Evolutionary conservation across 2,113 vertebrate species (phyloP), one percentile per base, ranked within the genome.

Genomic region (Eurystomus gularis): DNA sequence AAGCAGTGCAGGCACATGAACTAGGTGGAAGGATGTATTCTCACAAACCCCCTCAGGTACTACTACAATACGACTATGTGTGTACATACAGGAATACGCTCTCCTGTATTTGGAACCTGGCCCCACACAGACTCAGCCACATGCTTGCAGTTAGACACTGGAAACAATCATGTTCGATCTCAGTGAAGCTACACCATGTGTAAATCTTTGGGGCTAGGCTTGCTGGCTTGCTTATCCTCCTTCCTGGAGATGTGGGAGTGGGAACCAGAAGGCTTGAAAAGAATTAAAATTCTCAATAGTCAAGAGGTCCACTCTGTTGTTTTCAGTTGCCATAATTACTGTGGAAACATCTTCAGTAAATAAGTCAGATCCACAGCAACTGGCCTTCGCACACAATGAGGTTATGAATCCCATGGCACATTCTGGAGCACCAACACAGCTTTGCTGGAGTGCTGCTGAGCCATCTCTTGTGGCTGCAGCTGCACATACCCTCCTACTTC

Each of bases 231-330:
- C 58, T 69, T 19, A 3, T 31, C 42, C 65, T 72, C 84, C 58
- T 77, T 86, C 62, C 87, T 83, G 75, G 62, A 93, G 62, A 77
- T 2, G 54, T 51, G 62, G 90, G 92, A 95, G 71, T 68, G 64
- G 71, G 88, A 96, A 91, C 31, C 5, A 31, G 49, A 72, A 75
- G 33, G 10, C 42, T 86, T 86, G 82, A 85, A 94, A 95, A 23
- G 48, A 64, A 60, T 18, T 87, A 48, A 66, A 60, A 60, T 37
- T 62, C 76, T 44, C 61, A 75, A 3, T 9, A 83, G 86, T 40
- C 48, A 75, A 66, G 57, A 86, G 55, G 18, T 20, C 54, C 15
- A 6, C 35, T 88, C 60, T 52, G 29, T 33, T 96, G 79, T 75
- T 93, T 68, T 40, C 51, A 37, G 58, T 55, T 88, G 48, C 76